Conservation (phyloP, 2,797 vertebrate genomes). For the Chrysocyon brachyurus region DNA sequence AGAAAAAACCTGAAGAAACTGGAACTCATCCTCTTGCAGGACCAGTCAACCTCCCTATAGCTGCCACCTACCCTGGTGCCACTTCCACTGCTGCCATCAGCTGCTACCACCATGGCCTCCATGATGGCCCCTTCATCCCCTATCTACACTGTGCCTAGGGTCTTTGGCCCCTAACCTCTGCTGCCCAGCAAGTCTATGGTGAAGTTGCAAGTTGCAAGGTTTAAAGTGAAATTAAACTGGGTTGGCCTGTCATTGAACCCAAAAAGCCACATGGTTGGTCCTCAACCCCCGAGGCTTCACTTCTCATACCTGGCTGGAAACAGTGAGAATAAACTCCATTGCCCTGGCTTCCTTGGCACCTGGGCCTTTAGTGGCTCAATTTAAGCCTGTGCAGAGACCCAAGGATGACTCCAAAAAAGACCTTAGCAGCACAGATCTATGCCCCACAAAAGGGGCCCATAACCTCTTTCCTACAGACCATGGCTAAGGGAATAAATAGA, state of each 20-base stretch:
- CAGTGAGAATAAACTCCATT: background rate
- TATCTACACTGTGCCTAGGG: constrained; percentile 75
- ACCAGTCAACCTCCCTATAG: background rate
- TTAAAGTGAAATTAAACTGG: constrained; percentile 73
- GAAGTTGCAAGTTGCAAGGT: constrained; percentile 54
- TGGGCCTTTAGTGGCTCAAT: background rate
- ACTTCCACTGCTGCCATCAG: background rate
- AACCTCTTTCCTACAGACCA: constrained; percentile 27
- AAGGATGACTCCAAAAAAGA: constrained; percentile 71
- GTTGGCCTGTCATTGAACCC: constrained; percentile 55
- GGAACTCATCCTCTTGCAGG: background rate
- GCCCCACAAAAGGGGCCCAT: background rate
- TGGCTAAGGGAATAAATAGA: constrained; percentile 69
- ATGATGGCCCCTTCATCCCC: background rate
- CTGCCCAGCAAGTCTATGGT: constrained; percentile 53
- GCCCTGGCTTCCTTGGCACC: background rate
- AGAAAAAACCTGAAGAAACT: constrained; percentile 54
- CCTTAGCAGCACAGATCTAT: constrained; percentile 11
- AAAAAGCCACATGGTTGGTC: constrained; percentile 72
- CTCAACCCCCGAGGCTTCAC: constrained; percentile 74
- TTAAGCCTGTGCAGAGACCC: constrained; percentile 69
- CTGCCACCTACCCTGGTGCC: constrained; percentile 3
- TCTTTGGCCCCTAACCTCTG: constrained; percentile 78
- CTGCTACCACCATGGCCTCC: constrained; percentile 34
- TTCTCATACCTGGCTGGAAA: constrained; percentile 52